Base-by-base conservation (phyloP, 2,888 invertebrate species). In the Anagyrus pseudococci region DNA sequence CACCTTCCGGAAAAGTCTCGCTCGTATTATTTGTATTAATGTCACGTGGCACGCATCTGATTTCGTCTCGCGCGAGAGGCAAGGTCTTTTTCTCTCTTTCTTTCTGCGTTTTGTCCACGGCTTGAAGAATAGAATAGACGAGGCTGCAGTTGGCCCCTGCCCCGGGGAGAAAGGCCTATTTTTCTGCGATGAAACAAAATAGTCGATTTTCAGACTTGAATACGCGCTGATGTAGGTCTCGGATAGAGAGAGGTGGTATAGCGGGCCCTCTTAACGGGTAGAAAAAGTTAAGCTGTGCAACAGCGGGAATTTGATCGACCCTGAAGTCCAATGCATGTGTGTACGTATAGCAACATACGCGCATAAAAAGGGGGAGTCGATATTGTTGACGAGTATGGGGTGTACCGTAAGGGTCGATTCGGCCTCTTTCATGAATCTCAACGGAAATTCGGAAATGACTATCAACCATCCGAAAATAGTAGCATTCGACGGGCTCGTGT, bases 31-130 rank as follows among this genome's bases (percentile, higher is more conserved):
- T 53, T 58, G 58, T 50, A 40, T 49, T 22, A 41, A 62, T 60
- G 72, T 69, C 69, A 69, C 70, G 70, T 56, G 70, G 63, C 72
- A 58, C 63, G 69, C 69, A 67, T 73, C 71, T 68, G 70, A 70
- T 73, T 71, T 64, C 59, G 17, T 47, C 48, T 22, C 47, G 17
- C 37, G 25, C 8, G 20, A 56, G 55, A 48, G 25, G 2, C 33
- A 43, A 20, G 37, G 60, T 43, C 43, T 19, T 4, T 15, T 13
- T 20, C 37, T n/a, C 56, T 46, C 17, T 57, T 17, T 20, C n/a
- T 37, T n/a, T 23, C 1, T n/a, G 22, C 22, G 41, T 29, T 6
- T 48, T 25, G 37, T 19, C 47, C 19, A 48, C 19, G 41, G 15
- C 10, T 22, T 44, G 20, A 52, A 40, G n/a, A n/a, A n/a, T n/a